These are phyloP conservation scores for Etheostoma spectabile DNA, from an alignment of 2,113 vertebrate genomes.

Conservation along the genomic window DNA sequence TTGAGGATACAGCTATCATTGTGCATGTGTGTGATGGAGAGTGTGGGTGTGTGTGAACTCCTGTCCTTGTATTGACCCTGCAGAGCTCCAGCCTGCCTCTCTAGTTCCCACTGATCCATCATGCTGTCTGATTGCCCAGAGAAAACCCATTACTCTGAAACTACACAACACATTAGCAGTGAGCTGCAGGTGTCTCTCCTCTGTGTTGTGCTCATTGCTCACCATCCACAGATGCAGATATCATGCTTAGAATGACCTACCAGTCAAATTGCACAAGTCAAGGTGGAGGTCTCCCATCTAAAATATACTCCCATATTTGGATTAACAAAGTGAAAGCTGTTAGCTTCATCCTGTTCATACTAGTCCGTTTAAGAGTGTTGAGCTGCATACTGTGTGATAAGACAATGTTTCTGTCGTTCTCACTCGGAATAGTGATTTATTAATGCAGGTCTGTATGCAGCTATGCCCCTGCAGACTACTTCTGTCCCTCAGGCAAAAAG, in stretches of 20 bases:
- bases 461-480: constrained; percentile 66
- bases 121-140: constrained; percentile 70
- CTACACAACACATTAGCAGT: constrained; percentile 58
- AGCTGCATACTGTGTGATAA: constrained; percentile 37
- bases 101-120: constrained; percentile 75
- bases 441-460: constrained; percentile 80
- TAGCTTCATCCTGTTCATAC: background rate
- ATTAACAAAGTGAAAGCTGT: constrained; percentile 1
- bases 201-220: constrained; percentile 29
- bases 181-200: constrained; percentile 70
- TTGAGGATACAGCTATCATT: constrained; percentile 24
- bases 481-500: constrained; percentile 56
- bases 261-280: constrained; percentile 9
- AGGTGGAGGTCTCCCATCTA: background rate
- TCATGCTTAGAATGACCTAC: constrained; percentile 35
- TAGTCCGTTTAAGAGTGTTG: background rate
- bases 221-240: constrained; percentile 36
- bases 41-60: constrained; percentile 59
- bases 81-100: constrained; percentile 66
- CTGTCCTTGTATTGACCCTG: constrained; percentile 79
- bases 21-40: constrained; percentile 62
- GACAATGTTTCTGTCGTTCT: constrained; percentile 58
- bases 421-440: constrained; percentile 77
- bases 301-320: constrained; percentile 6
- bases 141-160: constrained; percentile 74